A percentile compares a stretch with the other conserved stretches of the same genome.
Conservation (phyloP, 2,888 invertebrate genomes). For the Chesias legatella region DNA sequence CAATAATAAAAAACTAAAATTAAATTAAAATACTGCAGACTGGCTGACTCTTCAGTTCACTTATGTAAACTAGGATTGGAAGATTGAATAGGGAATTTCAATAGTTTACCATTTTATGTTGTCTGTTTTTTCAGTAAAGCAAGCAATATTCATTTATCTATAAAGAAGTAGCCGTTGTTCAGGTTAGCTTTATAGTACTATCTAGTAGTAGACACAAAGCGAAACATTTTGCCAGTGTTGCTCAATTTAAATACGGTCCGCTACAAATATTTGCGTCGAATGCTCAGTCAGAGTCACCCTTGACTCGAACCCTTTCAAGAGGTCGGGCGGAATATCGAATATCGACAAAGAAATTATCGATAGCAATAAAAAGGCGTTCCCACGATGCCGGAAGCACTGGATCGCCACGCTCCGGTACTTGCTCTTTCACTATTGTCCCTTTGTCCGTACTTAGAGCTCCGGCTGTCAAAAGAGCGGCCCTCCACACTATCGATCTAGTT, state of each 20-base stretch:
- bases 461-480: constrained; percentile 61
- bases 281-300: constrained; percentile 7
- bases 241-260: neutral
- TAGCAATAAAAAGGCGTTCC: constrained; percentile 63
- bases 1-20: too few species aligned
- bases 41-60: too few species aligned
- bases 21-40: too few species aligned
- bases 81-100: too few species aligned
- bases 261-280: constrained; percentile 2
- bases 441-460: constrained; percentile 61
- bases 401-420: constrained; percentile 74
- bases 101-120: too few species aligned
- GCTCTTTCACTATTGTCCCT: constrained; percentile 69
- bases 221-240: neutral
- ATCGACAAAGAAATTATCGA: constrained; percentile 49
- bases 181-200: too few species aligned
- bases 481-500: constrained; percentile 66
- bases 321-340: constrained; percentile 37
- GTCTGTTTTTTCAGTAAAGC: too few species aligned
- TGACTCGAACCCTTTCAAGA: constrained; percentile 16
- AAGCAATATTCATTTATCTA: too few species aligned
- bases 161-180: too few species aligned
- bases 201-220: too few species aligned
- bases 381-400: constrained; percentile 69
- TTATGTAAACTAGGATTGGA: too few species aligned